These are phyloP conservation scores for Willisornis vidua DNA, from an alignment of 2,113 vertebrate genomes.

Conservation along the genomic window DNA sequence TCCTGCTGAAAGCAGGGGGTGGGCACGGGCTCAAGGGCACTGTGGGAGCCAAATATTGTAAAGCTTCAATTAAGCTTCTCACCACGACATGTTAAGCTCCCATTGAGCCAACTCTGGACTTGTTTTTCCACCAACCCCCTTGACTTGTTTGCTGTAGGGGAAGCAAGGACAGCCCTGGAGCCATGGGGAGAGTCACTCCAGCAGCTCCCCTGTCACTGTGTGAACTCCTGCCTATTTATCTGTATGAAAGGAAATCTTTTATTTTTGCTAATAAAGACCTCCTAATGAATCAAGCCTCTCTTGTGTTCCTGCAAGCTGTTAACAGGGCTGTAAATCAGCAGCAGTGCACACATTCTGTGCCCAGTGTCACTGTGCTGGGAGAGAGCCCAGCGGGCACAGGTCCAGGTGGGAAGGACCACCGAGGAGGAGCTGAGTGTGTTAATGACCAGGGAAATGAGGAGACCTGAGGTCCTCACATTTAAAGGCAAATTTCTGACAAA, in stretches of 20 bases:
- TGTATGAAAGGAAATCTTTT: not conserved
- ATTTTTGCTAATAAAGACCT: slow-evolving; percentile 47
- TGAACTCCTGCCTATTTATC: not conserved
- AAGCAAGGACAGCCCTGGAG: not conserved
- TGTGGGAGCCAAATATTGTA: not conserved
- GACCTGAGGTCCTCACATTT: not conserved
- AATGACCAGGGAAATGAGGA: not conserved
- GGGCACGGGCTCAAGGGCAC: not conserved
- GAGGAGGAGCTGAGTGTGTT: rapidly evolving
- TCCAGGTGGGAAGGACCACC: rapidly evolving
- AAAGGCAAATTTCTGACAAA: not conserved
- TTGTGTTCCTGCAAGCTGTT: not conserved
- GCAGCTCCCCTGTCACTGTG: not conserved
- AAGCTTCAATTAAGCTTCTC: not conserved
- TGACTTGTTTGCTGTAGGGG: rapidly evolving
- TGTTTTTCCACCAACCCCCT: not conserved
- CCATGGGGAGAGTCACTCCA: not conserved
- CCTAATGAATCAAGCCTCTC: not conserved
- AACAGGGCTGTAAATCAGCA: not conserved
- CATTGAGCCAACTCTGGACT: not conserved
- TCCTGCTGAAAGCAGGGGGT: not conserved
- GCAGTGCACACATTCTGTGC: rapidly evolving
- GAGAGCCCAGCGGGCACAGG: not conserved
- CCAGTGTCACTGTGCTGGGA: not conserved
- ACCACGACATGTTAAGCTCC: not conserved